phyloP scores from a whole-genome alignment of 2,113 vertebrate species.

The Panthera tigris region DNA sequence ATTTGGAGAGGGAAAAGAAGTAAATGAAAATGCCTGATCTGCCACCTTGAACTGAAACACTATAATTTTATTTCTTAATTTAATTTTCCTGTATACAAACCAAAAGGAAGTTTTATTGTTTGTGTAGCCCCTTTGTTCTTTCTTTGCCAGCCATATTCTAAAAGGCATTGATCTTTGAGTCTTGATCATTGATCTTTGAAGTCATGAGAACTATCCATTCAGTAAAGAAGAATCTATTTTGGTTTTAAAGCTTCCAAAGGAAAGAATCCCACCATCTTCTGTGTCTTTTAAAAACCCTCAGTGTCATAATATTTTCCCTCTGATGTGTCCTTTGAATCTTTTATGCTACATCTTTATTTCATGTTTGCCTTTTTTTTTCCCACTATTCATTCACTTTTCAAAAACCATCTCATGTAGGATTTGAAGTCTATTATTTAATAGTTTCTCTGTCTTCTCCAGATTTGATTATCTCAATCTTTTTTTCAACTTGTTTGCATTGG shows the following conservation, averaged over 20 bases:
- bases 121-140: background rate
- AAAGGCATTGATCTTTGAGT: background rate
- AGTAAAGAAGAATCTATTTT: background rate
- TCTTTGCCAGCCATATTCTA: background rate
- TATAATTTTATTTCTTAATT: conserved; percentile 32
- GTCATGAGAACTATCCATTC: background rate
- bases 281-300: background rate
- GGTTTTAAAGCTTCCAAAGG: background rate
- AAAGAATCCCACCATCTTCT: background rate
- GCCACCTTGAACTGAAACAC: background rate
- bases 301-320: background rate
- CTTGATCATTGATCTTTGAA: background rate
- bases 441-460: background rate
- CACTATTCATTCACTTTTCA: background rate
- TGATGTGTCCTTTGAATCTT: background rate
- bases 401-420: background rate
- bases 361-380: background rate
- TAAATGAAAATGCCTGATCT: background rate
- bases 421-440: background rate
- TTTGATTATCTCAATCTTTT: background rate
- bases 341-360: background rate
- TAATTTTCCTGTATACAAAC: background rate
- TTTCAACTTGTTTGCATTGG: background rate
- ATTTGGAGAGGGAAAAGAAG: background rate
- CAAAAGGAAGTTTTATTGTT: background rate